phyloP scores from a whole-genome alignment of 2,797 vertebrate genomes.

The Champsocephalus gunnari region DNA sequence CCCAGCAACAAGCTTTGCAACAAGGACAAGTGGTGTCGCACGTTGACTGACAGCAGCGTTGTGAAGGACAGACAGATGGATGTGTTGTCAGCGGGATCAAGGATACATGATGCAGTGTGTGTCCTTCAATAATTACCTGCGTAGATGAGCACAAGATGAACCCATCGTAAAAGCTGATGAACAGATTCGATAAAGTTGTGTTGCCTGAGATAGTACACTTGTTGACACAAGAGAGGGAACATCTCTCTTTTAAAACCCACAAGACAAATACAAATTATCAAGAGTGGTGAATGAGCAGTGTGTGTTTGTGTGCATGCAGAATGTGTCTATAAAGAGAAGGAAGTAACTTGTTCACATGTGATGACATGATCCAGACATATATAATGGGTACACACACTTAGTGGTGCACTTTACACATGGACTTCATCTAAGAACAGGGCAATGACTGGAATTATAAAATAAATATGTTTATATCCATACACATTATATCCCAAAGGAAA shows the following conservation, averaged over 20 bases:
- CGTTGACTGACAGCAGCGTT: constrained; percentile 48
- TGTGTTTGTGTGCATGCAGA: constrained; percentile 12
- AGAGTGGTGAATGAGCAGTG: constrained; percentile 22
- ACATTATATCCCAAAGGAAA: neutral
- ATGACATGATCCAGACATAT: constrained; percentile 48
- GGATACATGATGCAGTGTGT: constrained; percentile 33
- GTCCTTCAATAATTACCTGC: constrained; percentile 47
- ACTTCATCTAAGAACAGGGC: neutral
- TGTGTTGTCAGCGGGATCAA: constrained; percentile 48
- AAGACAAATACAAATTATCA: constrained; percentile 20
- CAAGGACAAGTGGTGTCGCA: constrained; percentile 63
- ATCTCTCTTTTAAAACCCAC: constrained; percentile 21
- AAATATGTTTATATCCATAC: neutral
- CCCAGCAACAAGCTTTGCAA: constrained; percentile 50
- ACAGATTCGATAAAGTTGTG: constrained; percentile 25
- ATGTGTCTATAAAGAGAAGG: constrained; percentile 35
- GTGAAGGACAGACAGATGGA: constrained; percentile 64
- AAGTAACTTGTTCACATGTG: constrained; percentile 47
- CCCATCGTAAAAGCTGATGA: constrained; percentile 1
- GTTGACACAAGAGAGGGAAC: constrained; percentile 10
- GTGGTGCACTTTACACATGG: constrained; percentile 16
- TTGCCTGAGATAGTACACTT: constrained; percentile 29
- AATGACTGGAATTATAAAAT: neutral
- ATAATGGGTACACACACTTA: constrained; percentile 51
- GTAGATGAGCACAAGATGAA: constrained; percentile 8